These are phyloP conservation scores for Mesitornis unicolor DNA, from an alignment of 2,113 vertebrate species.

Conservation along the genomic window DNA sequence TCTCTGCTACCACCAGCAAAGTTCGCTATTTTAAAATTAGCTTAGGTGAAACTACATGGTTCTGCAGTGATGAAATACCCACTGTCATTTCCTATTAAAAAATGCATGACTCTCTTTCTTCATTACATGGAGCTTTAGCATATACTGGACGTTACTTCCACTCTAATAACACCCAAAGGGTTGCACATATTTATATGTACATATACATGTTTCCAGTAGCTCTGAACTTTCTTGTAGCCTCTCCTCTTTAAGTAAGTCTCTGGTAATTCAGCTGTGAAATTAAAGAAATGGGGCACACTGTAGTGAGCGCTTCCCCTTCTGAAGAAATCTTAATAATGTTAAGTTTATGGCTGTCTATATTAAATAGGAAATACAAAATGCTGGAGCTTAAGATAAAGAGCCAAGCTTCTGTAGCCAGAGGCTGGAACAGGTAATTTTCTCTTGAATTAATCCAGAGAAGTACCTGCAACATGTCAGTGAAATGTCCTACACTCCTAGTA, in stretches of 20 bases:
- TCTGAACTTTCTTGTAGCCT: neutral
- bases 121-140: neutral
- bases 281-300: neutral
- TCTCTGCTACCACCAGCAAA: neutral
- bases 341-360: neutral
- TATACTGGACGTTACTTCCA: neutral
- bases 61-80: neutral
- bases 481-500: neutral
- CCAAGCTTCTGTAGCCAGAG: neutral
- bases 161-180: slow-evolving; percentile 15
- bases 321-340: slow-evolving; percentile 3
- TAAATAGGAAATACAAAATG: neutral
- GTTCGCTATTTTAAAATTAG: neutral
- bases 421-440: neutral
- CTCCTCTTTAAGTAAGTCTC: neutral
- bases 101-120: neutral
- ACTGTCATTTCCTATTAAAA: slow-evolving; percentile 20
- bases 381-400: neutral
- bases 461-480: neutral
- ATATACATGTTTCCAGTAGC: neutral
- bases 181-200: slow-evolving; percentile 18
- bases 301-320: neutral
- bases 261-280: slow-evolving; percentile 56
- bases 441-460: neutral
- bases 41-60: neutral